phyloP scores from a whole-genome alignment of 2,888 invertebrate species.

The Tupiocoris notatus region DNA sequence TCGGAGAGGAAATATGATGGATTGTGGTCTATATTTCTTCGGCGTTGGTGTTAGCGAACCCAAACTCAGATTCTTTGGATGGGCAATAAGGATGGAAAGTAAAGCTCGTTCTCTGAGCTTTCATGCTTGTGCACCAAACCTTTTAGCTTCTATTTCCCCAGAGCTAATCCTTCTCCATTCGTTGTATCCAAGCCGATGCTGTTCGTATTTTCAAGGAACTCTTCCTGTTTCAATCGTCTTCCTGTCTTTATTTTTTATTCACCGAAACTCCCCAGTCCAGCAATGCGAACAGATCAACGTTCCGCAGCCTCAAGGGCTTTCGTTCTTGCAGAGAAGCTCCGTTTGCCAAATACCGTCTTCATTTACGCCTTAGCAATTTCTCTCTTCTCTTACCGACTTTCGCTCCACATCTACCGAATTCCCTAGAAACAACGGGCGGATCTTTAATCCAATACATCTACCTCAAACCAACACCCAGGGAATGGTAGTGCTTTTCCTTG shows the following conservation, averaged over 20 bases:
- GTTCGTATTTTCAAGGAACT: background rate
- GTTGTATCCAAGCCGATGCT: conserved; percentile 1
- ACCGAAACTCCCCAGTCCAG: background rate
- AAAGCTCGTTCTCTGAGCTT: background rate
- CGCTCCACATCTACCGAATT: conserved; percentile 2
- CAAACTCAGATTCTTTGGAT: too few species aligned
- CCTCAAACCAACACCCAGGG: background rate
- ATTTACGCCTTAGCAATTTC: background rate
- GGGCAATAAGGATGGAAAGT: background rate
- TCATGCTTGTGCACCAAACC: conserved; percentile 1
- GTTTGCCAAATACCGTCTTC: background rate
- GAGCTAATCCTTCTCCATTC: conserved; percentile 28
- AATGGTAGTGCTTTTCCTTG: background rate
- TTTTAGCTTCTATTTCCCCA: conserved; percentile 30
- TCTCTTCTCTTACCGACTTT: background rate
- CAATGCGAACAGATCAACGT: background rate
- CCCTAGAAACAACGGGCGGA: conserved; percentile 32
- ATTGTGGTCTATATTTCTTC: background rate
- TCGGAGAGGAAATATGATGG: conserved; percentile 15
- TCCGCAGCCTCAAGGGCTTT: background rate
- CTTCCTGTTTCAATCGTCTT: background rate
- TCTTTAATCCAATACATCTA: conserved; percentile 34
- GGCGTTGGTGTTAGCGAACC: background rate
- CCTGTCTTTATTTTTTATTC: conserved; percentile 16
- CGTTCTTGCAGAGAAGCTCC: background rate